phyloP scores from a whole-genome alignment of 2,113 vertebrate genomes.

The Tapirus terrestris region DNA sequence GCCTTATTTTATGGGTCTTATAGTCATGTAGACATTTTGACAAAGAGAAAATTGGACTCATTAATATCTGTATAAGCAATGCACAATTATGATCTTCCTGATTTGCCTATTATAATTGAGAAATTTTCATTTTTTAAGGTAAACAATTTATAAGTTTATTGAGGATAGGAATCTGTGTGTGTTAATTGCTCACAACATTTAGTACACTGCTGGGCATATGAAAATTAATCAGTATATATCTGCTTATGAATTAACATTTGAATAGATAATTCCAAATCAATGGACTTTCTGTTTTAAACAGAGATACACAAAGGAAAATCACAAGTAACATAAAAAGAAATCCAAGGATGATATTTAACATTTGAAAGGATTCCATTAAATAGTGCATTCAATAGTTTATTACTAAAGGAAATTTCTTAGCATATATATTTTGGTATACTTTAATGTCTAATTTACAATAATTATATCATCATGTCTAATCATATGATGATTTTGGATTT shows the following conservation, averaged over 20 bases:
- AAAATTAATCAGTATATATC: slow-evolving; percentile 11
- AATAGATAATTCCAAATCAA: slow-evolving; percentile 10
- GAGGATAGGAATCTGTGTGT: not conserved
- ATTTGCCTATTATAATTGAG: not conserved
- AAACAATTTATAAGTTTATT: not conserved
- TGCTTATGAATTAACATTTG: slow-evolving; percentile 10
- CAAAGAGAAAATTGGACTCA: not conserved
- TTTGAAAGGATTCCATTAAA: slow-evolving; percentile 32
- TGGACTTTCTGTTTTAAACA: not conserved
- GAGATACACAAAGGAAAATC: slow-evolving; percentile 15
- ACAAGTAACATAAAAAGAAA: not conserved
- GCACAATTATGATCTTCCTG: not conserved
- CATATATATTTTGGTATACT: slow-evolving; percentile 36
- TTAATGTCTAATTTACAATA: slow-evolving; percentile 26
- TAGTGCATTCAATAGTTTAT: not conserved
- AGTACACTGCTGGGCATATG: not conserved
- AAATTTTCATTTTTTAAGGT: not conserved
- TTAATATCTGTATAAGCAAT: not conserved
- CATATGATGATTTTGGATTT: slow-evolving; percentile 29
- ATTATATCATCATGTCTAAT: slow-evolving; percentile 26
- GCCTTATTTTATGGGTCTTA: not conserved
- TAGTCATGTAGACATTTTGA: not conserved
- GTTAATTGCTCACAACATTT: not conserved
- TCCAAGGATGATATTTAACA: slow-evolving; percentile 16
- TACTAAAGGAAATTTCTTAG: slow-evolving; percentile 17